Percentiles rank a stretch among this genome's conserved stretches.
Conservation (phyloP, 1,140 invertebrate genomes). For the Saccostrea glomerata region DNA sequence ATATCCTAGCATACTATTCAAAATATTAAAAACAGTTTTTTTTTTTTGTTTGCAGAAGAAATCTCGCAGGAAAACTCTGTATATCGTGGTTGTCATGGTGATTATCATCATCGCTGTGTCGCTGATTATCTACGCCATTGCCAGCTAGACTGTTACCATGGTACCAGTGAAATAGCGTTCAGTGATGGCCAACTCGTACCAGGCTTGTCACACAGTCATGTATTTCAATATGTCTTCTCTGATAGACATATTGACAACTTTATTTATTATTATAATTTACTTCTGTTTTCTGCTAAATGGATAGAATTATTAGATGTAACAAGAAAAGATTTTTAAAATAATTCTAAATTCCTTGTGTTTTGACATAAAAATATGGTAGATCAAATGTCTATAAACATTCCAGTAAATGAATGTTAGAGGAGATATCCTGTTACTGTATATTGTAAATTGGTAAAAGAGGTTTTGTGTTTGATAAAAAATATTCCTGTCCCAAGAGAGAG, state of each 20-base stretch:
- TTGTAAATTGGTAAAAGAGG: background rate
- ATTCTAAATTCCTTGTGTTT: too few relatives aligned
- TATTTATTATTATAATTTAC: too few relatives aligned
- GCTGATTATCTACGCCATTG: conserved; percentile 65
- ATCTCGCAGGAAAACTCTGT: conserved; percentile 63
- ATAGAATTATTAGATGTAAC: too few relatives aligned
- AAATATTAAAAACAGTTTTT: too few relatives aligned
- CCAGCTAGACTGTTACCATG: conserved; percentile 51
- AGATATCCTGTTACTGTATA: background rate
- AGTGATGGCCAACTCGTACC: background rate
- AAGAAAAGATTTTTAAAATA: too few relatives aligned
- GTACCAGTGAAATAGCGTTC: background rate
- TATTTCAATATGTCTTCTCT: too few relatives aligned
- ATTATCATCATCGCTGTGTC: conserved; percentile 59
- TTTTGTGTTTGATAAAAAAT: too few relatives aligned
- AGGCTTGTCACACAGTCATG: background rate
- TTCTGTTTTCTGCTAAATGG: too few relatives aligned
- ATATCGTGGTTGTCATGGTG: conserved; percentile 60
- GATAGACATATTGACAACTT: too few relatives aligned
- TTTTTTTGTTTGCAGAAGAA: conserved; percentile 64
- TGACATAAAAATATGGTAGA: too few relatives aligned
- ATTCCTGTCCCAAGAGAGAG: background rate
- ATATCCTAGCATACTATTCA: too few relatives aligned
- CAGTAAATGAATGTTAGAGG: background rate
- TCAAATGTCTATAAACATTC: background rate